Percentiles rank a stretch among this genome's conserved stretches.
Conservation (phyloP, 1,140 invertebrate species). For the Rhagoletis zephyria region DNA sequence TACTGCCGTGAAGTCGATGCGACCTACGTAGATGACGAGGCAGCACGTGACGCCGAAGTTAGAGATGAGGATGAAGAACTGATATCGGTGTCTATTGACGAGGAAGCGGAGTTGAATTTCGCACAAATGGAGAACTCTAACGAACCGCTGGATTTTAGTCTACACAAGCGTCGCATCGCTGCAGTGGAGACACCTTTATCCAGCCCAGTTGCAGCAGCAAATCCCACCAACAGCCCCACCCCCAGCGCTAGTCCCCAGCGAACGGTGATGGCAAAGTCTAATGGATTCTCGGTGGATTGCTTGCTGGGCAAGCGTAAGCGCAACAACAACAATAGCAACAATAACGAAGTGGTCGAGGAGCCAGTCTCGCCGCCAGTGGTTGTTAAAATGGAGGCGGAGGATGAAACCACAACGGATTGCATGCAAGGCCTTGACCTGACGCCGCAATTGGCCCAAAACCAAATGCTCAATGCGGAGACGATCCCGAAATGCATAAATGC, state of each 20-base stretch:
- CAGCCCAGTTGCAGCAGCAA: constrained; percentile 5
- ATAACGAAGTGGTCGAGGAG: constrained; percentile 51
- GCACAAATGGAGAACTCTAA: constrained; percentile 53
- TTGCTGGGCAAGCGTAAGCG: constrained; percentile 67
- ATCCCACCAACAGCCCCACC: constrained; percentile 22
- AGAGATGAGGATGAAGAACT: constrained; percentile 46
- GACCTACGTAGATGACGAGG: constrained; percentile 52
- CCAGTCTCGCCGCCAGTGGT: constrained; percentile 51
- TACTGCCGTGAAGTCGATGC: constrained; percentile 58
- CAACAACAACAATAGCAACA: constrained; percentile 47
- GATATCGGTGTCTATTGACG: constrained; percentile 54
- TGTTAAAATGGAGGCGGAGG: constrained; percentile 64
- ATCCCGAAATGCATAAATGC: neutral
- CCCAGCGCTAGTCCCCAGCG: neutral
- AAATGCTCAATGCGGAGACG: neutral
- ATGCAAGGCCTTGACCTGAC: constrained; percentile 60
- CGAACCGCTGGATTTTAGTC: constrained; percentile 68
- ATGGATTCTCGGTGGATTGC: constrained; percentile 66
- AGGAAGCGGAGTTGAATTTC: neutral
- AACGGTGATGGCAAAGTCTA: constrained; percentile 10
- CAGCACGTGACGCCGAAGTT: neutral
- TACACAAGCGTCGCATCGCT: constrained; percentile 64
- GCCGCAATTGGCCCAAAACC: constrained; percentile 54
- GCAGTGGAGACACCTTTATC: constrained; percentile 44
- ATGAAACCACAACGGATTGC: constrained; percentile 48